Conservation (phyloP, 2,888 invertebrate genomes). For the Cyrtodaria siliqua region DNA sequence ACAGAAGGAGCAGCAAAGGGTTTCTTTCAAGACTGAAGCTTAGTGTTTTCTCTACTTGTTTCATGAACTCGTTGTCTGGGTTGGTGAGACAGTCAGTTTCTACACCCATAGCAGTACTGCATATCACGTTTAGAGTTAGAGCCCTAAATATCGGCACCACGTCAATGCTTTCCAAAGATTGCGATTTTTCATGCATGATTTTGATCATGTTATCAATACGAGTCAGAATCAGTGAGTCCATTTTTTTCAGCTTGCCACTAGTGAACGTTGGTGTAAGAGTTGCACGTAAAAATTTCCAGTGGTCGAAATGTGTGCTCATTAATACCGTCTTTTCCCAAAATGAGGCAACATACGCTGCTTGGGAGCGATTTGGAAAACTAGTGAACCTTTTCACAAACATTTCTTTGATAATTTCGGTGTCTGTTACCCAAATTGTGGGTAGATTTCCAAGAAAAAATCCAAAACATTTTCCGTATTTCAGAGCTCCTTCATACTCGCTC, state of each 20-base stretch:
- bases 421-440: conserved; percentile 57
- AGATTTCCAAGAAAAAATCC: conserved; percentile 58
- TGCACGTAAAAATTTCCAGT: conserved; percentile 52
- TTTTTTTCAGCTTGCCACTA: conserved; percentile 54
- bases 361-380: conserved; percentile 50
- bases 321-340: conserved; percentile 50
- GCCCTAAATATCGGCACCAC: conserved; percentile 51
- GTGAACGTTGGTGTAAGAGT: conserved; percentile 57
- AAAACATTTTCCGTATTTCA: conserved; percentile 59
- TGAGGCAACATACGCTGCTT: conserved; percentile 34
- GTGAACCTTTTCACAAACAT: conserved; percentile 61
- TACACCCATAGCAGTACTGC: conserved; percentile 68
- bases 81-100: conserved; percentile 57
- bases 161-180: conserved; percentile 9
- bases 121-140: conserved; percentile 67
- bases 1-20: conserved; percentile 33
- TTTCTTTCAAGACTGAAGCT: conserved; percentile 42
- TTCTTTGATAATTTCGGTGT: conserved; percentile 65
- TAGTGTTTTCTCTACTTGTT: conserved; percentile 41
- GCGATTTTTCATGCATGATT: conserved; percentile 4
- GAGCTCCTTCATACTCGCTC: conserved; percentile 50
- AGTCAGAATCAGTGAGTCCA: conserved; percentile 42
- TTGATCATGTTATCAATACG: conserved; percentile 28
- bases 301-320: conserved; percentile 30
- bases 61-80: conserved; percentile 54